Evolutionary conservation across 2,797 vertebrate species (phyloP), one percentile per base, ranked within the genome.

Genomic region (Ispidina picta): DNA sequence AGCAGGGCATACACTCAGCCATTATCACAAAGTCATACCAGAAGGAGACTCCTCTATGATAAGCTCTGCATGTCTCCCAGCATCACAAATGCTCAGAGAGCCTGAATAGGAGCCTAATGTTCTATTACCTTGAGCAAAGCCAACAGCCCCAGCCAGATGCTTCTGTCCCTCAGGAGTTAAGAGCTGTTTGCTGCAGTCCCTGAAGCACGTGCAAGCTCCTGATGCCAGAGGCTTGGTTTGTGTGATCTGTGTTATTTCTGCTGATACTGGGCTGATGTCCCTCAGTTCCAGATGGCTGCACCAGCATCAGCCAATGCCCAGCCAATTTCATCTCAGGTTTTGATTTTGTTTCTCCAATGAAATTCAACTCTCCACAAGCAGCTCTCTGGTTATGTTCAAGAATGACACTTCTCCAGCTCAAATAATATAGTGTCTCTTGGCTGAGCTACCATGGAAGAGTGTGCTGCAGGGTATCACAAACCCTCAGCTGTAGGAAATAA

Each of bases 41-140:
- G 69, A 79, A 94, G 68, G 49, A 84, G 62, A 91, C 33, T 29
- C 49, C 17, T 49, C 17, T 49, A 65, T 62, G 63, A 72, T 63
- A 83, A 78, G 10, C 9, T 60, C 3, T 17, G 29, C 1, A 1
- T 43, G 10, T 59, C 88, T 90, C 82, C 55, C 90, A 85, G 89
- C 70, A 64, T 63, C 10, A 3, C 75, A 90, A 88, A 43, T 44
- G 35, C 33, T 83, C 55, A 33, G 39, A 80, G 44, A 74, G n/a
- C 55, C 76, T 55, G 48, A 87, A 66, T 41, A 28, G 0, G 3
- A 83, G 29, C 9, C 11, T 41, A 5, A 58, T 33, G 16, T 64
- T 72, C 63, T 85, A 15, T 59, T 92, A 76, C 56, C 74, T 72
- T 68, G 72, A 62, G 48, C 48, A 69, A 78, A 83, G 28, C 48